A percentile compares a stretch with the other conserved stretches of the same genome.
Evolutionary conservation across 2,888 invertebrate species (phyloP).

Genomic region (Amblyjoppa proteus): DNA sequence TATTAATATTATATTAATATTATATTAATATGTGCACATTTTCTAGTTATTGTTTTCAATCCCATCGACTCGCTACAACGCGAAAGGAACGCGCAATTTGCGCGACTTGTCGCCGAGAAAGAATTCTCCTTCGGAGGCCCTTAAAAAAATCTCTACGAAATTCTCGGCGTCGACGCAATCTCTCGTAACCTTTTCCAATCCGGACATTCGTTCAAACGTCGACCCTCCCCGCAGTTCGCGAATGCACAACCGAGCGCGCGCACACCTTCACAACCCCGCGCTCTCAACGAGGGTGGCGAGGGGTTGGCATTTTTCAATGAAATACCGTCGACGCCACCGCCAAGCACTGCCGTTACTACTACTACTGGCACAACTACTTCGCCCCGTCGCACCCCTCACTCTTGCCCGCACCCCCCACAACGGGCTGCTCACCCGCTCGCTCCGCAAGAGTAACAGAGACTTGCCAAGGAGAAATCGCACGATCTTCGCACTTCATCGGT

Average conservation of each 20-base stretch:
- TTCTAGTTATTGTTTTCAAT: too few relatives aligned
- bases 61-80: too few relatives aligned
- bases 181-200: conserved; percentile 76
- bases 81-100: too few relatives aligned
- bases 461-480: conserved; percentile 69
- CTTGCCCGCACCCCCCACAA: conserved; percentile 22
- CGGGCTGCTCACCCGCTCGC: background rate
- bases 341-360: conserved; percentile 50
- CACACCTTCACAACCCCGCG: conserved; percentile 31
- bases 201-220: conserved; percentile 76
- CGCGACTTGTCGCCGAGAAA: background rate
- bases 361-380: background rate
- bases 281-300: conserved; percentile 48
- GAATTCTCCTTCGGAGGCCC: conserved; percentile 18
- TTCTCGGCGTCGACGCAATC: conserved; percentile 64
- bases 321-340: conserved; percentile 70
- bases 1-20: too few relatives aligned
- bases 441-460: conserved; percentile 38
- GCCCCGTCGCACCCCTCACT: conserved; percentile 19
- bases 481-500: conserved; percentile 73
- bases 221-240: conserved; percentile 43
- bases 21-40: too few relatives aligned
- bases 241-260: conserved; percentile 24
- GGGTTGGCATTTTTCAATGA: conserved; percentile 74
- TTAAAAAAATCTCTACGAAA: conserved; percentile 28